Conservation (phyloP, 2,113 vertebrate genomes). For the Aspidoscelis tigris region DNA sequence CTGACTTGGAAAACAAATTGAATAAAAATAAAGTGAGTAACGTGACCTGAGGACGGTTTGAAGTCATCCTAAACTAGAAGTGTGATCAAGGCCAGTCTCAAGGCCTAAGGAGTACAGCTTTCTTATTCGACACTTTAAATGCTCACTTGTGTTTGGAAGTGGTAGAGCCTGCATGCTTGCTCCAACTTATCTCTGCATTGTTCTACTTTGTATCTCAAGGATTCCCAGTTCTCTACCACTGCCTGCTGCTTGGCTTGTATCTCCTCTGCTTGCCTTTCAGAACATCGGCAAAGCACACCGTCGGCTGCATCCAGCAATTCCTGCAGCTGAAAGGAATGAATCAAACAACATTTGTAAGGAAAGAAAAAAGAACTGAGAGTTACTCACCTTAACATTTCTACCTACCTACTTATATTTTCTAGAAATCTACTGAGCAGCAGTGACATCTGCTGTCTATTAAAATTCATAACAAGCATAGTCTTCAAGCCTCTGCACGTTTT, state of each 20-base stretch:
- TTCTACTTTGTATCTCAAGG: slow-evolving; percentile 72
- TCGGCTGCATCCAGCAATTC: slow-evolving; percentile 79
- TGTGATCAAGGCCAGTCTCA: too few relatives aligned
- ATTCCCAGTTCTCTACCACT: slow-evolving; percentile 82
- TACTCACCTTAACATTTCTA: background rate
- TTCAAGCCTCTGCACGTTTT: slow-evolving; percentile 8
- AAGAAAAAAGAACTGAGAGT: background rate
- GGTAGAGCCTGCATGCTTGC: slow-evolving; percentile 68
- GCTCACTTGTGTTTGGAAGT: slow-evolving; percentile 82
- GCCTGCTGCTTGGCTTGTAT: slow-evolving; percentile 80
- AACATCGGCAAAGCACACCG: slow-evolving; percentile 66
- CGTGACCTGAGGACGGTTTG: too few relatives aligned
- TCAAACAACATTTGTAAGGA: background rate
- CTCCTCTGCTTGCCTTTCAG: slow-evolving; percentile 60
- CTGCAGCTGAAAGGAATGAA: slow-evolving; percentile 78
- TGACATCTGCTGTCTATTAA: slow-evolving; percentile 59
- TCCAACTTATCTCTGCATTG: slow-evolving; percentile 77
- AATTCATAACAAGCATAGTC: slow-evolving; percentile 32
- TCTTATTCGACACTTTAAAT: background rate
- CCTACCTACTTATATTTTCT: slow-evolving; percentile 4
- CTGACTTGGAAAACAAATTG: too few relatives aligned
- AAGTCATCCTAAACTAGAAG: too few relatives aligned
- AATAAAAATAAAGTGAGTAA: too few relatives aligned
- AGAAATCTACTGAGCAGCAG: slow-evolving; percentile 41
- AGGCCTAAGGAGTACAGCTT: too few relatives aligned